A percentile compares a stretch with the other conserved stretches of the same genome.
Evolutionary conservation across 23 tunicate genomes (phyloP).

Genomic region (Clavelina lepadiformis): DNA sequence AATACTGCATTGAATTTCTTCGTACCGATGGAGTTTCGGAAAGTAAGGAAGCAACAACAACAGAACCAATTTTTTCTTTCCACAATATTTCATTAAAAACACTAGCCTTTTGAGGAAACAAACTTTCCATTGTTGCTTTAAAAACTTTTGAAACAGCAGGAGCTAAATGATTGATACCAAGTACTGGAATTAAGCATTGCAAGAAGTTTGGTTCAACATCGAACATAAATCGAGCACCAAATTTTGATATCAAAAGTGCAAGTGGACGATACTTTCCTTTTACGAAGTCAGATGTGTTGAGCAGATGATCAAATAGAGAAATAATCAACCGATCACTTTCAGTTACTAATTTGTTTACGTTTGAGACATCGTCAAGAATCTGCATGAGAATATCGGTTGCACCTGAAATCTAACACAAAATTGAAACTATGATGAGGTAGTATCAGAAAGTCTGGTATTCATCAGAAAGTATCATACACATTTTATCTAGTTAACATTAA

Average conservation of each 20-base stretch:
- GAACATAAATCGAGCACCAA: slow-evolving; percentile 17
- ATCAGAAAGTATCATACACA: no score
- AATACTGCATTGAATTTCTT: slow-evolving; percentile 32
- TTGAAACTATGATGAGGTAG: no score
- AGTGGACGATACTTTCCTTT: slow-evolving; percentile 63
- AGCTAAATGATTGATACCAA: slow-evolving; percentile 49
- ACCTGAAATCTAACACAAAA: slow-evolving; percentile 58
- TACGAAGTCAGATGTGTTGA: slow-evolving; percentile 26
- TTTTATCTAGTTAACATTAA: no score
- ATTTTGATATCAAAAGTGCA: slow-evolving; percentile 12
- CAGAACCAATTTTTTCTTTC: slow-evolving; percentile 2
- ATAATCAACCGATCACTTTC: neutral
- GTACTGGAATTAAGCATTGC: slow-evolving; percentile 7
- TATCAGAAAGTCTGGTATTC: no score
- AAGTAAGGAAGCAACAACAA: slow-evolving; percentile 21
- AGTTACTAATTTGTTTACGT: neutral
- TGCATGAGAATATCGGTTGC: slow-evolving; percentile 30
- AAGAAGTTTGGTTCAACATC: slow-evolving; percentile 20
- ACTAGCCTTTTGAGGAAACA: neutral
- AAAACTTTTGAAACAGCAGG: slow-evolving; percentile 39
- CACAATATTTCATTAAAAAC: slow-evolving; percentile 11
- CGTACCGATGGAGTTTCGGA: neutral
- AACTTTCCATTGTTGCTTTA: slow-evolving; percentile 1
- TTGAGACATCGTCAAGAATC: slow-evolving; percentile 6
- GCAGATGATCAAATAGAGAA: slow-evolving; percentile 17